Conservation (phyloP, 2,113 vertebrate species). For the Clinocottus analis region DNA sequence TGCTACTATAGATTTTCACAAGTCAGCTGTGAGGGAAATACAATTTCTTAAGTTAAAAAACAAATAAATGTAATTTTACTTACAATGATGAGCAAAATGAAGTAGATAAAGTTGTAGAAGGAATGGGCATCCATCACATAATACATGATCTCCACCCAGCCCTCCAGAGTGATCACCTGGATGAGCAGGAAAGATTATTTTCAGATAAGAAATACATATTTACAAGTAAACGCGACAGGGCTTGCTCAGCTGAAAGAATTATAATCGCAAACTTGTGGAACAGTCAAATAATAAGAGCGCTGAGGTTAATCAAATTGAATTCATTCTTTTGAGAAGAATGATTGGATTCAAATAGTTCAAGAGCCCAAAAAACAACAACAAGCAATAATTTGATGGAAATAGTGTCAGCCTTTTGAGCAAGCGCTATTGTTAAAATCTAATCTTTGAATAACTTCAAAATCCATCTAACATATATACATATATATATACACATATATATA, state of each 20-base stretch:
- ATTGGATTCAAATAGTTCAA: not conserved
- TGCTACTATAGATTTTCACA: too few species aligned
- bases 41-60: too few species aligned
- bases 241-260: not conserved
- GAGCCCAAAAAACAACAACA: not conserved
- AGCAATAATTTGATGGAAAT: not conserved
- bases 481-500: too few species aligned
- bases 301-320: not conserved
- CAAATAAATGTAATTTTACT: too few species aligned
- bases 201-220: slow-evolving; percentile 11
- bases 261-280: not conserved
- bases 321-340: not conserved
- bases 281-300: not conserved
- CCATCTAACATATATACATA: not conserved
- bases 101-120: slow-evolving; percentile 99
- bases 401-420: not conserved
- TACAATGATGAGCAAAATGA: slow-evolving; percentile 98
- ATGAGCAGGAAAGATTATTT: not conserved
- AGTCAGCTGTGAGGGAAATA: too few species aligned
- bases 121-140: slow-evolving; percentile 99
- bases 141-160: slow-evolving; percentile 99
- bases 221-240: not conserved
- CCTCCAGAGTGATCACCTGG: slow-evolving; percentile 97
- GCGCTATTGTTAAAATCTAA: not conserved
- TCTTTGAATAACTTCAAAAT: not conserved